Evolutionary conservation across 2,113 vertebrate genomes (phyloP).

Genomic region (Brevimyrus niger): DNA sequence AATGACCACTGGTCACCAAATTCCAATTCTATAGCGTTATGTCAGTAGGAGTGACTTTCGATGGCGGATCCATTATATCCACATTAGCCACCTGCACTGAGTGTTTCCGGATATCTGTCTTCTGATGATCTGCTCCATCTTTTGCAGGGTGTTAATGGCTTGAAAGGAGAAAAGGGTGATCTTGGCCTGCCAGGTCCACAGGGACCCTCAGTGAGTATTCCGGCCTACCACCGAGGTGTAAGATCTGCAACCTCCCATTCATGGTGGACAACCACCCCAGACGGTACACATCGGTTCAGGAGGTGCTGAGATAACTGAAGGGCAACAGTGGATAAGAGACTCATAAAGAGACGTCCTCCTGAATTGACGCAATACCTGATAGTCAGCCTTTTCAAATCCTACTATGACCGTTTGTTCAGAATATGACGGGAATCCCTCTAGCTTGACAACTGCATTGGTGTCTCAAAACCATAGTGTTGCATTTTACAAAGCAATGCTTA

Average conservation of each 20-base stretch:
- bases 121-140: not conserved
- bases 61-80: not conserved
- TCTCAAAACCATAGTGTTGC: not conserved
- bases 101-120: not conserved
- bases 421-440: not conserved
- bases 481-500: not conserved
- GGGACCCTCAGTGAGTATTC: constrained; percentile 84
- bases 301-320: not conserved
- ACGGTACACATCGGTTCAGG: not conserved
- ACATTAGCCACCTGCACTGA: not conserved
- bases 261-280: not conserved
- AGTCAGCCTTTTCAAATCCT: not conserved
- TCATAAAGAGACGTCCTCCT: not conserved
- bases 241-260: not conserved
- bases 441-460: not conserved
- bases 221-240: not conserved
- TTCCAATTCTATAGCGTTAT: not conserved
- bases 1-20: no score
- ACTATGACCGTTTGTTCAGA: not conserved
- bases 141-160: constrained; percentile 76
- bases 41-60: not conserved
- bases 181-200: constrained; percentile 79
- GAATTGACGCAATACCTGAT: not conserved
- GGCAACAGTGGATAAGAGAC: not conserved
- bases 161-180: constrained; percentile 91